These are phyloP conservation scores for Tiliacea citrago DNA, from an alignment of 2,888 invertebrate genomes.

Conservation along the genomic window DNA sequence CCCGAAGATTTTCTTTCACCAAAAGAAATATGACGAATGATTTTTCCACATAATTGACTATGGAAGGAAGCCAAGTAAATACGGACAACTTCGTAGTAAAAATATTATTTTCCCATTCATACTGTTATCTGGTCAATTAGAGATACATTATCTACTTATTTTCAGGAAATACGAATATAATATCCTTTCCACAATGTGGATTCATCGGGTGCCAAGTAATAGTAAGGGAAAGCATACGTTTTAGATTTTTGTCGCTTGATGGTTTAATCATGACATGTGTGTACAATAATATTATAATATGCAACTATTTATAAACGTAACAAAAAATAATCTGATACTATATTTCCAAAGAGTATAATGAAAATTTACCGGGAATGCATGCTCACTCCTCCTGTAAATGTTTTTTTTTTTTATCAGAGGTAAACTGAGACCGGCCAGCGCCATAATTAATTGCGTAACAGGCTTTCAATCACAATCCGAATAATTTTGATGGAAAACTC, in stretches of 20 bases:
- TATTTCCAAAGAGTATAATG: neutral
- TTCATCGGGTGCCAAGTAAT: conserved; percentile 65
- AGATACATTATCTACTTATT: conserved; percentile 57
- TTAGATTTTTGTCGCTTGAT: conserved; percentile 12
- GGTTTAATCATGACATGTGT: neutral
- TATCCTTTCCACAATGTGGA: conserved; percentile 62
- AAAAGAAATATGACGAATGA: conserved; percentile 47
- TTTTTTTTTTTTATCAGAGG: neutral
- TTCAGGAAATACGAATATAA: conserved; percentile 57
- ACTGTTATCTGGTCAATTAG: conserved; percentile 55
- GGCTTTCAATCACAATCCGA: too few relatives aligned
- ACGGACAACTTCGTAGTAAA: conserved; percentile 37
- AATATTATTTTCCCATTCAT: conserved; percentile 56
- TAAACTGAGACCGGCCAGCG: neutral
- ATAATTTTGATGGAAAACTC: too few relatives aligned
- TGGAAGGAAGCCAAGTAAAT: conserved; percentile 57
- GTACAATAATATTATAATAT: too few relatives aligned
- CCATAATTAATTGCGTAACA: too few relatives aligned
- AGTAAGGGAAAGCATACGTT: conserved; percentile 47
- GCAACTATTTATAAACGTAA: too few relatives aligned
- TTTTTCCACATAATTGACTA: conserved; percentile 60
- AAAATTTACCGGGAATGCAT: too few relatives aligned
- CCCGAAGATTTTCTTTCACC: conserved; percentile 22
- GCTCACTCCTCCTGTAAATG: neutral
- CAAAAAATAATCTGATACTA: too few relatives aligned